Base-by-base conservation (phyloP, 1,140 invertebrate species). In the Caenorhabditis brenneri region DNA sequence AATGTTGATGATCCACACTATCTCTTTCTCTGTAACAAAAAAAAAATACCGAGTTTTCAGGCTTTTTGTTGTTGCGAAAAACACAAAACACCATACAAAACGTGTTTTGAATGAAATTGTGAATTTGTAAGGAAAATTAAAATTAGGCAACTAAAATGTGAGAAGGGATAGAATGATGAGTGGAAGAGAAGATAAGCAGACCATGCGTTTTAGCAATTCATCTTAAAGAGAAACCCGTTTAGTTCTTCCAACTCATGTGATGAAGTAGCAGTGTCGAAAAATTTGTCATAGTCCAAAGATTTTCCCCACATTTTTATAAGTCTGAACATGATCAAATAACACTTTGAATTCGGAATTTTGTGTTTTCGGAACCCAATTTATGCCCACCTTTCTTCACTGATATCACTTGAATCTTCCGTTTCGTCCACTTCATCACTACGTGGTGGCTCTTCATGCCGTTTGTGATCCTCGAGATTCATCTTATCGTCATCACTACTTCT, bases 11-110 rank as follows among this genome's bases (percentile, higher is more conserved):
- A 27, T 74, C 65, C 5, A 74, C 65, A 74, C 65, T 74, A n/a
- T 74, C 65, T 74, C 65, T 33, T 74, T 74, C 65, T 42, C 65
- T 74, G 65, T n/a, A n/a, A n/a, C n/a, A n/a, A n/a, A n/a, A n/a
- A 74, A 74, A 46, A 42, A 46, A 42, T 74, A 24, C 4, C 22
- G 15, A 24, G 22, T 36, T 7, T 65, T 36, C 36, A 16, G 33
- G 2, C 10, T 36, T 36, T 24, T 12, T 1, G 2, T 19, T 74
- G 2, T 22, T 74, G 22, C 12, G 22, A 15, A n/a, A 24, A 42
- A 74, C 3, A 42, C 65, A 39, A n/a, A 74, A 12, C 31, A 65
- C n/a, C 36, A 74, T 22, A 22, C 36, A 46, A 42, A 74, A 74
- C 0, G n/a, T 4, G 33, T 42, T 74, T 42, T 3, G n/a, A 33